Percentiles rank a stretch among this genome's conserved stretches.
Evolutionary conservation across 2,113 vertebrate genomes (phyloP).

Genomic region (Carassius gibelio): DNA sequence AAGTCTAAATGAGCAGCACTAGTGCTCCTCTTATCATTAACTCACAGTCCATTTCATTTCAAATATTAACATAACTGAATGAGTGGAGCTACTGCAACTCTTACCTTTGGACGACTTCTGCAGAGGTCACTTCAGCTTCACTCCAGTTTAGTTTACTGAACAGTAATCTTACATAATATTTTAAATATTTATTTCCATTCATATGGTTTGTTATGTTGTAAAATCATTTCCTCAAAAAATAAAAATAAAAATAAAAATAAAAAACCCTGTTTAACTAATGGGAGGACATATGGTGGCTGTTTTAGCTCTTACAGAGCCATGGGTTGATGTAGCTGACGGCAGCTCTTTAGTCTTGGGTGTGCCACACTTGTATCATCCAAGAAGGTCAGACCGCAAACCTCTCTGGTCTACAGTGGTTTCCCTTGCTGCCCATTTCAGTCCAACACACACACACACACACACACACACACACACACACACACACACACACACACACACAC

Average conservation of each 20-base stretch:
- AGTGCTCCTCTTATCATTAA: too few relatives aligned
- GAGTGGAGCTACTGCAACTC: too few relatives aligned
- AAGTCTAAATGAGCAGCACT: too few relatives aligned
- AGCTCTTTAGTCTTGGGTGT: conserved; percentile 7
- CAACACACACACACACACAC: neutral
- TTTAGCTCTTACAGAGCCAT: neutral
- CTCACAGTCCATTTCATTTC: too few relatives aligned
- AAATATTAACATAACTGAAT: too few relatives aligned
- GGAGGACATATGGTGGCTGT: neutral
- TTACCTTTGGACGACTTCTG: too few relatives aligned
- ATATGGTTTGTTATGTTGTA: neutral
- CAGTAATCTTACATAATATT: too few relatives aligned
- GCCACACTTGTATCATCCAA: neutral
- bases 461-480: too few relatives aligned
- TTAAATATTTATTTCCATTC: too few relatives aligned
- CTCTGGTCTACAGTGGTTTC: neutral
- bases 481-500: too few relatives aligned
- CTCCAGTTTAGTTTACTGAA: too few relatives aligned
- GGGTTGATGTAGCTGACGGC: neutral
- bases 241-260: neutral
- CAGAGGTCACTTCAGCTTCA: too few relatives aligned
- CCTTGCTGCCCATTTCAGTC: neutral
- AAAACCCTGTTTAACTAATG: neutral
- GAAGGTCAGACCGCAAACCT: neutral
- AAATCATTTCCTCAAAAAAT: neutral